Base-by-base conservation (phyloP, 2,797 vertebrate genomes). In the Euthynnus affinis region DNA sequence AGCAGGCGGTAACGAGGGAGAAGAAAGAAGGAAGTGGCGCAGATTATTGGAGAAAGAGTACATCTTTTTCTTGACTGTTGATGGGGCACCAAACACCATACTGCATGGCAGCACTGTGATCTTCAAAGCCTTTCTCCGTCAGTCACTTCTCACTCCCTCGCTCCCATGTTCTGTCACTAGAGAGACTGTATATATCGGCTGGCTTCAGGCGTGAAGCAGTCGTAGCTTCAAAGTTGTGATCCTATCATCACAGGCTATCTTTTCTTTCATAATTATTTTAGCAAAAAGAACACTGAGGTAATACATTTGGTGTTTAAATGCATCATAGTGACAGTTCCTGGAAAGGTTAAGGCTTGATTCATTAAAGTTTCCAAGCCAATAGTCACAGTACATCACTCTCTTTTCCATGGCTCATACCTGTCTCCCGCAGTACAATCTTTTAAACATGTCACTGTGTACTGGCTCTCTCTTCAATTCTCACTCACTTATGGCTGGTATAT, bases 101-200 rank as follows among this genome's bases (percentile, higher is more conserved):
- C 70, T 72, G 60, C 57, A 80, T 87, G 83, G 56, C 72, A 80
- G 73, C 49, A 63, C 74, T 92, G 76, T 91, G 91, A 93, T 92
- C 89, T 93, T 93, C 91, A 94, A 94, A 94, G 91, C 75, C 60
- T 65, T 13, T 83, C 80, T 82, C 73, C 72, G 81, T 72, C 76
- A 67, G 80, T 80, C 63, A 67, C 67, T 68, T 61, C 83, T 81
- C 68, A 49, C 78, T 85, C 63, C 51, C 60, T 59, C 25, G 72
- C 72, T 74, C 56, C 60, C 61, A 48, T 77, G 48, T 72, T 82
- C 81, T 78, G 71, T 79, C 66, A n/a, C 66, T 60, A 77, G 70
- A 78, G 80, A 82, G 61, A 69, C 29, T 56, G 61, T 66, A 67
- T 37, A 25, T 55, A 58, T 64, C 55, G n/a, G 44, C 76, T 82